Percentiles rank a stretch among this genome's conserved stretches.
These are phyloP conservation scores for Oceanodroma tethys DNA, from an alignment of 2,113 vertebrate species.

Conservation along the genomic window DNA sequence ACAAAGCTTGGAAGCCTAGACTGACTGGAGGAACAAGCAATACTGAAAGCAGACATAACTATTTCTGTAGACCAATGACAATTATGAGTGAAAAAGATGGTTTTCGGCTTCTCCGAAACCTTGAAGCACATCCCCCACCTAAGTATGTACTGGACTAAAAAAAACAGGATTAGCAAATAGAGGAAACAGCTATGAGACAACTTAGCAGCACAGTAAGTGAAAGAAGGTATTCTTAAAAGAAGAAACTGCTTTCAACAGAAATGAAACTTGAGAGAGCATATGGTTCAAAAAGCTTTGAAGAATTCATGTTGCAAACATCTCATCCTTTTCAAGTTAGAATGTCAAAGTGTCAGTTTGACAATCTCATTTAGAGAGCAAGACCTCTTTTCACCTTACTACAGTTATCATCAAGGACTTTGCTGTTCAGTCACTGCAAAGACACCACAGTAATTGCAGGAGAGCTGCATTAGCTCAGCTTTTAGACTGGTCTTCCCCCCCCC, in stretches of 20 bases:
- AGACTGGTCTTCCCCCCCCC: not conserved
- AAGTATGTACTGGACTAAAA: not conserved
- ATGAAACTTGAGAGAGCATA: not conserved
- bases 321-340: not conserved
- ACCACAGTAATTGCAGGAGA: not conserved
- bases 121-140: not conserved
- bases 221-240: not conserved
- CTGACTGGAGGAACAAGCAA: not conserved
- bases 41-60: not conserved
- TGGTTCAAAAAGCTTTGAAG: not conserved
- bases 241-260: not conserved
- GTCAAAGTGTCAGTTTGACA: not conserved
- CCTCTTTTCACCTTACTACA: not conserved
- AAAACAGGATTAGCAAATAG: not conserved
- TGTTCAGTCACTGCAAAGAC: not conserved
- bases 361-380: not conserved
- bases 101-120: not conserved
- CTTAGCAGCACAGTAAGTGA: not conserved
- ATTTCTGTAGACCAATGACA: not conserved
- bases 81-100: rapidly evolving
- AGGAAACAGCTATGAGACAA: not conserved
- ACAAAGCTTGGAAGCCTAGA: not conserved
- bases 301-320: not conserved
- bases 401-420: not conserved
- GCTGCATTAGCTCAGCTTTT: not conserved